Conservation (phyloP, 1,140 invertebrate genomes). For the Drosophila nebulosa region DNA sequence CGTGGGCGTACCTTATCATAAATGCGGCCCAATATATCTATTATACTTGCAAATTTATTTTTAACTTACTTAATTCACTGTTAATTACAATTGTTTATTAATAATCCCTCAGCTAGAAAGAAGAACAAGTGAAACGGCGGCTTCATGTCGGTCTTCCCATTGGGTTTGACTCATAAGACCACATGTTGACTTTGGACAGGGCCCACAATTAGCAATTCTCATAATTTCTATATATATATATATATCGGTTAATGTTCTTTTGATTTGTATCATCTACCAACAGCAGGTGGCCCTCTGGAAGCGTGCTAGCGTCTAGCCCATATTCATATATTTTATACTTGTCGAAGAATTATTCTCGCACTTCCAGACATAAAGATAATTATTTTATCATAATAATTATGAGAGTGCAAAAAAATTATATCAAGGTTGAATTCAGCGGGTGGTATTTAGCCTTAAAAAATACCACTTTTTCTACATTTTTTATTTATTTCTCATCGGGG, state of each 20-base stretch:
- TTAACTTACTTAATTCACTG: constrained; percentile 20
- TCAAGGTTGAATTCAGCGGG: not conserved
- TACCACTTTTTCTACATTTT: not conserved
- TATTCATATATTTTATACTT: constrained; percentile 18
- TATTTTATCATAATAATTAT: constrained; percentile 2
- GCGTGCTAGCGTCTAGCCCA: constrained; percentile 27
- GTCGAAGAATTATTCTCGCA: not conserved
- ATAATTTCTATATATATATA: constrained; percentile 3
- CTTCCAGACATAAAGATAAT: not conserved
- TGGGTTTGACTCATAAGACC: constrained; percentile 34
- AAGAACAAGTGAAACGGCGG: not conserved
- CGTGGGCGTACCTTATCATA: not conserved
- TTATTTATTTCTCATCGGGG: not conserved
- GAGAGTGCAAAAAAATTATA: constrained; percentile 4
- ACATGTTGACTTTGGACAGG: constrained; percentile 24
- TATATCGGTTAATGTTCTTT: constrained; percentile 26
- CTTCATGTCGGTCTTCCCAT: not conserved
- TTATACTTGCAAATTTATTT: constrained; percentile 13
- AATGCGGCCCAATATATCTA: not conserved
- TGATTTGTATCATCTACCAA: constrained; percentile 35
- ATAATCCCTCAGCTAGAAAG: not conserved
- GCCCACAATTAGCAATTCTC: constrained; percentile 30
- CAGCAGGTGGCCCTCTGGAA: constrained; percentile 47
- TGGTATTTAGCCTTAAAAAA: not conserved
- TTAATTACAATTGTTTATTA: constrained; percentile 10